A percentile compares a stretch with the other conserved stretches of the same genome.
Evolutionary conservation across 2,797 vertebrate species (phyloP).

Genomic region (Channa striata): DNA sequence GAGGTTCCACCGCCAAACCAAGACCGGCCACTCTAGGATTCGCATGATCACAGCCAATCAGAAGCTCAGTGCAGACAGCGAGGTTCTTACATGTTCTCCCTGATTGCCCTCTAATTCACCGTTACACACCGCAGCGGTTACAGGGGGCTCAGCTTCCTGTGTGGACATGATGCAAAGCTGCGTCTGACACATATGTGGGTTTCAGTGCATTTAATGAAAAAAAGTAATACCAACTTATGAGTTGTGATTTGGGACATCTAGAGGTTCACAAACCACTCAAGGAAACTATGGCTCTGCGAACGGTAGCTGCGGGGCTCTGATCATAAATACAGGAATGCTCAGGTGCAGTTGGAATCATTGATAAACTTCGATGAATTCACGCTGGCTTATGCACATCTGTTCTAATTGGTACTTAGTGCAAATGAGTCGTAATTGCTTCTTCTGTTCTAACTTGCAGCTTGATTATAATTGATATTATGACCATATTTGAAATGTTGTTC

Average conservation of each 20-base stretch:
- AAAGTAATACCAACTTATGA: not conserved
- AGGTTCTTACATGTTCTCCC: conserved; percentile 81
- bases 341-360: not conserved
- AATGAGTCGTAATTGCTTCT: not conserved
- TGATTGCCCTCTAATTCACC: conserved; percentile 71
- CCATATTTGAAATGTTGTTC: not conserved
- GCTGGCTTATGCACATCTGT: not conserved
- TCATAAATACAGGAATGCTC: not conserved
- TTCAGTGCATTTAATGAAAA: not conserved
- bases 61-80: conserved; percentile 42
- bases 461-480: too few species aligned
- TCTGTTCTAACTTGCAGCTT: not conserved
- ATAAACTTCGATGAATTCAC: not conserved
- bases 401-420: not conserved
- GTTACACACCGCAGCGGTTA: conserved; percentile 58
- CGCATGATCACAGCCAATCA: conserved; percentile 36
- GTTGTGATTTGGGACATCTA: conserved; percentile 28
- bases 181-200: not conserved
- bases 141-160: conserved; percentile 73
- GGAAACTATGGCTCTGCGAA: conserved; percentile 18
- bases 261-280: conserved; percentile 18
- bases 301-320: conserved; percentile 17
- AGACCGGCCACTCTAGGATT: conserved; percentile 5
- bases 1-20: conserved; percentile 28
- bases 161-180: conserved; percentile 67